Conservation (phyloP, 2,797 vertebrate genomes). For the Gila robusta region DNA sequence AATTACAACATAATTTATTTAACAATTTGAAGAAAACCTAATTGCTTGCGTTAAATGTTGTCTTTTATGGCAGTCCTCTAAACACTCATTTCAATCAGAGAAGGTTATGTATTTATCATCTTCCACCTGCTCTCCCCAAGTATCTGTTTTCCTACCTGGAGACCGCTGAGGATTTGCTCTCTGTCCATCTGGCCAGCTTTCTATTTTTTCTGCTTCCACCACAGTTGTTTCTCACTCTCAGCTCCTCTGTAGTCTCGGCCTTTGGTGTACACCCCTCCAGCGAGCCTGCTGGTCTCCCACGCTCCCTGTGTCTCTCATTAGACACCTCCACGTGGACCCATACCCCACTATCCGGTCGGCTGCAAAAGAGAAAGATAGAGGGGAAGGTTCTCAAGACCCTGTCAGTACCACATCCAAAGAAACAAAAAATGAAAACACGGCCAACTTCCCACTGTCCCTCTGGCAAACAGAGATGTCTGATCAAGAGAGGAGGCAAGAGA, state of each 20-base stretch:
- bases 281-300: slow-evolving; percentile 56
- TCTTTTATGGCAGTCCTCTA: slow-evolving; percentile 7
- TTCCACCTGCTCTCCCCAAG: slow-evolving; percentile 35
- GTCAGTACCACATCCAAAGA: slow-evolving; percentile 42
- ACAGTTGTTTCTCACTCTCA: slow-evolving; percentile 27
- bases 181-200: slow-evolving; percentile 25
- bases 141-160: slow-evolving; percentile 38
- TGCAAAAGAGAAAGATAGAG: slow-evolving; percentile 4
- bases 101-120: slow-evolving; percentile 31
- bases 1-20: neutral
- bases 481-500: slow-evolving; percentile 69
- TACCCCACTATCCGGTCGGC: slow-evolving; percentile 50
- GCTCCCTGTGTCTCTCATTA: slow-evolving; percentile 68
- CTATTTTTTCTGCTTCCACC: slow-evolving; percentile 39
- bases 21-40: neutral
- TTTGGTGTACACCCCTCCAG: slow-evolving; percentile 48
- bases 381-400: slow-evolving; percentile 3
- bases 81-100: slow-evolving; percentile 47
- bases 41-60: neutral
- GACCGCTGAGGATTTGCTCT: slow-evolving; percentile 32
- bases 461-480: slow-evolving; percentile 72
- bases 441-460: slow-evolving; percentile 70
- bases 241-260: slow-evolving; percentile 43
- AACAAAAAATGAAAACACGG: slow-evolving; percentile 68
- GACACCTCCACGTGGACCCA: slow-evolving; percentile 57